Conservation (phyloP, 2,888 invertebrate genomes). For the Electrophaes corylata region DNA sequence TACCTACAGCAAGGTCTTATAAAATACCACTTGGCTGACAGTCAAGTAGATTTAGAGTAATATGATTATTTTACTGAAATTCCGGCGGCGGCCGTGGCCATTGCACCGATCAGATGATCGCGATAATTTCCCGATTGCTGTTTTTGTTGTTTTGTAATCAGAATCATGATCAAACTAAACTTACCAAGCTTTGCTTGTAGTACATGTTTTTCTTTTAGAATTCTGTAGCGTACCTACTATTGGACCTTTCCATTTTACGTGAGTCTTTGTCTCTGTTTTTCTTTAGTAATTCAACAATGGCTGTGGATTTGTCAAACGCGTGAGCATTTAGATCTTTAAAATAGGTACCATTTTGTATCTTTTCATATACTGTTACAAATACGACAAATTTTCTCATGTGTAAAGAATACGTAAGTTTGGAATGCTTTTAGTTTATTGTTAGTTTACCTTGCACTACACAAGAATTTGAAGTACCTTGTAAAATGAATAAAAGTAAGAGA, state of each 20-base stretch:
- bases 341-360: constrained; percentile 67
- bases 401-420: constrained; percentile 54
- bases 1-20: too few relatives aligned
- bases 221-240: constrained; percentile 1
- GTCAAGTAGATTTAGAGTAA: too few relatives aligned
- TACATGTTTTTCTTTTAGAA: background rate
- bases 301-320: constrained; percentile 70
- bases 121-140: too few relatives aligned
- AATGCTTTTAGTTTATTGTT: constrained; percentile 34
- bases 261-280: constrained; percentile 60
- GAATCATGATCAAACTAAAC: too few relatives aligned
- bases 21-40: too few relatives aligned
- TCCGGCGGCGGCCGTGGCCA: too few relatives aligned
- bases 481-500: too few relatives aligned
- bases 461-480: too few relatives aligned
- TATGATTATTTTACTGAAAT: too few relatives aligned
- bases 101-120: too few relatives aligned
- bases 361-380: constrained; percentile 68
- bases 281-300: constrained; percentile 68
- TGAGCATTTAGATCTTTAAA: constrained; percentile 68
- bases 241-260: constrained; percentile 57
- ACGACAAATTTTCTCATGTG: constrained; percentile 68
- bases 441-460: background rate
- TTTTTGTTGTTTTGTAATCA: too few relatives aligned
- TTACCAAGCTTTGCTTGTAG: background rate